These are phyloP conservation scores for Venturia canescens DNA, from an alignment of 1,140 invertebrate genomes.

Conservation along the genomic window DNA sequence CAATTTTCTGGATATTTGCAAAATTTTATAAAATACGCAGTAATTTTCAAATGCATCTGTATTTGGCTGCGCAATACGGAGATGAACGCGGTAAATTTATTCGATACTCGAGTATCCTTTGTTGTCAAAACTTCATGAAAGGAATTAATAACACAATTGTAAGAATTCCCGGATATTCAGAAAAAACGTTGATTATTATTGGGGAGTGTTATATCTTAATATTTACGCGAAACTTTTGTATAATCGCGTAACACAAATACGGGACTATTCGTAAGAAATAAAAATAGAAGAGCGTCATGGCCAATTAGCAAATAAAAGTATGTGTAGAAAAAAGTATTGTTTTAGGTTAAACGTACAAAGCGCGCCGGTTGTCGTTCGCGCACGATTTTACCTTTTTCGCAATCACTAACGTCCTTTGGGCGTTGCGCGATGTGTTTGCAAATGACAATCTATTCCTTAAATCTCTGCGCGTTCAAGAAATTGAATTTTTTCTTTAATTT, in stretches of 20 bases:
- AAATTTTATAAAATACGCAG: background rate
- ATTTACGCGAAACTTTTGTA: background rate
- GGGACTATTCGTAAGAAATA: too few relatives aligned
- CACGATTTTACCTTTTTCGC: background rate
- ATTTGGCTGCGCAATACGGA: too few relatives aligned
- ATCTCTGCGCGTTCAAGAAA: background rate
- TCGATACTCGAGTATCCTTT: too few relatives aligned
- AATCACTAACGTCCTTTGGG: background rate
- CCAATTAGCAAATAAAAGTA: background rate
- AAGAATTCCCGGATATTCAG: too few relatives aligned
- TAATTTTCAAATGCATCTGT: too few relatives aligned
- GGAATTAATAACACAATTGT: too few relatives aligned
- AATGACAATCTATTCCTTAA: constrained; percentile 1
- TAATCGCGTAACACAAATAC: background rate
- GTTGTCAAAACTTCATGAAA: too few relatives aligned
- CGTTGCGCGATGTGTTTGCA: background rate
- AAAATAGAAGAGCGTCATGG: too few relatives aligned
- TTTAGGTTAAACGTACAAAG: constrained; percentile 12
- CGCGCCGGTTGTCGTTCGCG: constrained; percentile 33
- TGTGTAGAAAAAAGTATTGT: background rate
- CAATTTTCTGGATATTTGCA: background rate
- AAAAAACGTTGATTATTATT: too few relatives aligned
- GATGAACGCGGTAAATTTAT: too few relatives aligned
- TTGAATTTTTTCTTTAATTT: too few relatives aligned
- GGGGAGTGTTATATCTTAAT: too few relatives aligned